Base-by-base conservation (phyloP, 2,113 vertebrate species). In the Strix aluco region DNA sequence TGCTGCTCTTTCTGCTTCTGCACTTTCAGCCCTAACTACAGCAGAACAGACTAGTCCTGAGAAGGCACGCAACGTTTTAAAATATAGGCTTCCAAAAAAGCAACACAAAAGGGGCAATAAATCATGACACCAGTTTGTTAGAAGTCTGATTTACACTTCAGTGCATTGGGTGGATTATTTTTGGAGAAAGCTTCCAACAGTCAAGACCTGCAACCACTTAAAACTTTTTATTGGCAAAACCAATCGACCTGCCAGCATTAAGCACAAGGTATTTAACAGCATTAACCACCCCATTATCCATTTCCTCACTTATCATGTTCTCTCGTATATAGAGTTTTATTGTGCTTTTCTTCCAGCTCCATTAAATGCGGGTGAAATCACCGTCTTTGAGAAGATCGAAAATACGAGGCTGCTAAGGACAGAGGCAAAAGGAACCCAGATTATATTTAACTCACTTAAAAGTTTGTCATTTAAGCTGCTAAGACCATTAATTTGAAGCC, bases 301-400 rank as follows among this genome's bases (percentile, higher is more conserved):
- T 55, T 36, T 26, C 61, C 80, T 92, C 69, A 15, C 80, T 84
- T 20, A 95, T n/a, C 88, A 14, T 9, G 59, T 46, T 73, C 38
- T 6, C 38, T 63, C 42, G 7, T 27, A 82, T 30, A 42, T 55
- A 36, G 9, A 8, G 7, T 54, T 92, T 86, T 80, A 97, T 81
- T 92, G 86, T 86, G 80, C 63, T 92, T 81, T 58, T 49, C 81
- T 96, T 66, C 92, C 94, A 92, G 96, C 75, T 67, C 89, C 93
- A 44, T 95, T 93, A 88, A 91, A 32, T 36, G 74, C 84, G 32
- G 86, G 46, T n/a, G 70, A 89, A 96, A 95, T 91, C 73, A 20
- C 67, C 32, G 59, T 71, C 69, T 95, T 61, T 17, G 54, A 92
- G 81, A 30, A 70, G 36, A 58, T 54, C 21, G 40, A 62, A 93